Evolutionary conservation across 2,113 vertebrate genomes (phyloP), one percentile per base, ranked within the genome.

Genomic region (Pangasianodon hypophthalmus): DNA sequence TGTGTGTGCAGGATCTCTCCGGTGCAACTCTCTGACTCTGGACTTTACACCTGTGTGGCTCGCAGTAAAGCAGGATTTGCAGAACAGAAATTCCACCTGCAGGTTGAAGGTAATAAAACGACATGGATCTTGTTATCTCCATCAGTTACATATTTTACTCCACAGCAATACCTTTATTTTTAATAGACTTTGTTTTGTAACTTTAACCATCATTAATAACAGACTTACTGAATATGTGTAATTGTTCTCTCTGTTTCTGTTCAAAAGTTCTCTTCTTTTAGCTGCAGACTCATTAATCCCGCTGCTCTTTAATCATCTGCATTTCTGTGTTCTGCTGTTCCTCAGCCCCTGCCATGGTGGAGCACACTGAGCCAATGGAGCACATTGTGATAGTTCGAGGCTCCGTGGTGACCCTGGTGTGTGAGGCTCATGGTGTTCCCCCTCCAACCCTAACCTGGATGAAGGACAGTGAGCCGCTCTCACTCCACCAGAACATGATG

Each of bases 1-100:
- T 92, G 86, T 90, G 5, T 86, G 62, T 86, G 48, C 85, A 99
- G 98, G 95, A 97, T 99, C 90, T 97, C 97, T 88, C 96, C 93
- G 1, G 96, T 96, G 79, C 97, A 97, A 92, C 85, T 96, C 82
- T 95, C 96, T 0, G 98, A 99, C 1, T 92, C 96, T 0, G 98
- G 98, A 1, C 81, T 95, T 84, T 99, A 98, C 94, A 97, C 96
- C 0, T 99, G 98, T 26, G 86, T 97, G 10, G 97, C 96, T 0
- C 95, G 96, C 2, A 98, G 97, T 92, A 95, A 44, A 32, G 97
- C 97, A 0, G 98, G 98, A 0, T 96, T 96, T 69, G 96, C 97
- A 0, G 90, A 97, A 85, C 96, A 94, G 64, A 97, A 94, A 92
- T 98, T 97, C n/a, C n/a, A 96, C 88, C 92, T 99, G 84, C 96